Evolutionary conservation across 2,888 invertebrate genomes (phyloP).

Genomic region (Epinotia nisella): DNA sequence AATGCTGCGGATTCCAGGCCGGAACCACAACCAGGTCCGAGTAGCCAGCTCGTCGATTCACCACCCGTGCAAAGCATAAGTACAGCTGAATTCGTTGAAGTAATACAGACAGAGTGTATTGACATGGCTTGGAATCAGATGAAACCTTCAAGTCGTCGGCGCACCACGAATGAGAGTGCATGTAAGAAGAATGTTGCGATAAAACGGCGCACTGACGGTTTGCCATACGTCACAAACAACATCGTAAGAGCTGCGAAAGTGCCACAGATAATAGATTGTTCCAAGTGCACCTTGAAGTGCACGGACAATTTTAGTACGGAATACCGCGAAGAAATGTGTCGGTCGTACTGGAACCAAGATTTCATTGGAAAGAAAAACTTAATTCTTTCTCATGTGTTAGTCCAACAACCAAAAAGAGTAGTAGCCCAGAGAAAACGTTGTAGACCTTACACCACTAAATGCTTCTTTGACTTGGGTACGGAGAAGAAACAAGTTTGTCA

Average conservation of each 20-base stretch:
- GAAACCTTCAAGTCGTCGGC: not conserved
- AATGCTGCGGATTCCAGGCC: not conserved
- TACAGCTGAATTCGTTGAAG: not conserved
- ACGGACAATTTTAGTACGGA: not conserved
- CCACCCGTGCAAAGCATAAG: not conserved
- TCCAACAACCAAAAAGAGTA: slow-evolving; percentile 13
- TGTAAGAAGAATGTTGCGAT: not conserved
- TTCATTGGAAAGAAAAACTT: slow-evolving; percentile 24
- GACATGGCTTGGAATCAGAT: not conserved
- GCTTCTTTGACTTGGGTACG: slow-evolving; percentile 1
- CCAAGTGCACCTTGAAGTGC: slow-evolving; percentile 11
- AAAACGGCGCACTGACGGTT: not conserved
- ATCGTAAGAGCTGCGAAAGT: not conserved
- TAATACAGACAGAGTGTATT: not conserved
- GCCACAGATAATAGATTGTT: not conserved
- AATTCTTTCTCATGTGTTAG: slow-evolving; percentile 7
- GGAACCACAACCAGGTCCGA: not conserved
- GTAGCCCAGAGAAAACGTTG: slow-evolving; percentile 15
- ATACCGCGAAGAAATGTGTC: slow-evolving; percentile 6
- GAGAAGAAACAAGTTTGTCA: slow-evolving; percentile 30
- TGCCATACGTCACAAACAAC: slow-evolving; percentile 1
- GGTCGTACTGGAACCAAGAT: slow-evolving; percentile 25
- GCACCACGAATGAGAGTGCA: not conserved
- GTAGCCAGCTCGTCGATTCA: not conserved
- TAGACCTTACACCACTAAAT: slow-evolving; percentile 19